A percentile compares a stretch with the other conserved stretches of the same genome.
These are phyloP conservation scores for Camponotus pennsylvanicus DNA, from an alignment of 1,140 invertebrate genomes.

Conservation along the genomic window DNA sequence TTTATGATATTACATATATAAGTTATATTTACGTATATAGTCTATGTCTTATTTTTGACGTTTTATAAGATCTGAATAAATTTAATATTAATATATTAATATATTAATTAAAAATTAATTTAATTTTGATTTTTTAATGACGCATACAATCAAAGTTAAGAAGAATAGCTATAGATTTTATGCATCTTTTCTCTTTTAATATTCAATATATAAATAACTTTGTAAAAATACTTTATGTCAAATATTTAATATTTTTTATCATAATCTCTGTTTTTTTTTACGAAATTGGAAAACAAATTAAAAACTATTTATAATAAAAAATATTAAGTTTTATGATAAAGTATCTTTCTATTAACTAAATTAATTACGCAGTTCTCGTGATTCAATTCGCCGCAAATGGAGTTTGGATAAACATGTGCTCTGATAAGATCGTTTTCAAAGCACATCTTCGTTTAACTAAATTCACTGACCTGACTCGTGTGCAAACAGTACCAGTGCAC, in stretches of 20 bases:
- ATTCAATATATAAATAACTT: too few relatives aligned
- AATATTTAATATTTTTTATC: background rate
- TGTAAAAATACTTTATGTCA: too few relatives aligned
- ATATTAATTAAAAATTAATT: too few relatives aligned
- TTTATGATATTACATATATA: background rate
- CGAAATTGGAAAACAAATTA: too few relatives aligned
- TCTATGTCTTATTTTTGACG: background rate
- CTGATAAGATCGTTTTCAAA: conserved; percentile 55
- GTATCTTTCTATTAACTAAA: background rate
- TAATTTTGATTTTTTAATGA: too few relatives aligned
- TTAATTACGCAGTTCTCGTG: conserved; percentile 24
- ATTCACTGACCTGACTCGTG: background rate
- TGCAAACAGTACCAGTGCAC: conserved; percentile 14
- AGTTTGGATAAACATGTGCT: conserved; percentile 47
- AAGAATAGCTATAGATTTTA: too few relatives aligned
- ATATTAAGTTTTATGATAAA: too few relatives aligned
- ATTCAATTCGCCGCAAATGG: conserved; percentile 21
- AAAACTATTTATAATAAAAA: too few relatives aligned
- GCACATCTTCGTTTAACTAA: conserved; percentile 35
- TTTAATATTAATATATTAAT: too few relatives aligned
- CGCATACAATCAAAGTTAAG: too few relatives aligned
- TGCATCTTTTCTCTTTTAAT: too few relatives aligned
- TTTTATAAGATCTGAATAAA: too few relatives aligned
- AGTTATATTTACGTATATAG: background rate
- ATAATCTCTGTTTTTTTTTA: background rate